Percentiles rank a stretch among this genome's conserved stretches.
Conservation (phyloP, 2,888 invertebrate species). For the Parochlus steinenii region DNA sequence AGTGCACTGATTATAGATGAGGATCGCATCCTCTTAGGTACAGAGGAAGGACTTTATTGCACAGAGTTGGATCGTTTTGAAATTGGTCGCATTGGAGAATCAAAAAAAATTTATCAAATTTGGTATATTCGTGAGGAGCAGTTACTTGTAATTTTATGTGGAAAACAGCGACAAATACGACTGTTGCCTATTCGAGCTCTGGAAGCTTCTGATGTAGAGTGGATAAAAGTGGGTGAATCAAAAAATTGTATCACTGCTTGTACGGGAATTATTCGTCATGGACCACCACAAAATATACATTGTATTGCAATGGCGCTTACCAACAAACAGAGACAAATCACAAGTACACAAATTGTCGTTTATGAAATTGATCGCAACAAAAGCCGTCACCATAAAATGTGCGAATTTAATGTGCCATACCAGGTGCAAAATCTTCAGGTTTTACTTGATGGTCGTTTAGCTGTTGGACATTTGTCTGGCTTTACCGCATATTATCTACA, state of each 20-base stretch:
- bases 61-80: slow-evolving; percentile 51
- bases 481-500: slow-evolving; percentile 72
- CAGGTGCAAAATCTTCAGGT: slow-evolving; percentile 59
- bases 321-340: slow-evolving; percentile 62
- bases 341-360: slow-evolving; percentile 41
- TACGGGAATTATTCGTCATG: slow-evolving; percentile 15
- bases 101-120: slow-evolving; percentile 50
- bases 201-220: slow-evolving; percentile 81
- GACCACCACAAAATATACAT: slow-evolving; percentile 39
- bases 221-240: slow-evolving; percentile 74
- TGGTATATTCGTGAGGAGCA: slow-evolving; percentile 73
- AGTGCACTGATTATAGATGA: slow-evolving; percentile 61
- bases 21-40: slow-evolving; percentile 57
- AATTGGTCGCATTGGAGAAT: slow-evolving; percentile 41
- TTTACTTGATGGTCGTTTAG: slow-evolving; percentile 34
- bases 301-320: slow-evolving; percentile 90
- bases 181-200: slow-evolving; percentile 79
- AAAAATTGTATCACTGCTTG: slow-evolving; percentile 50
- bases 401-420: slow-evolving; percentile 65
- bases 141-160: slow-evolving; percentile 66
- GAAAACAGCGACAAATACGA: slow-evolving; percentile 72
- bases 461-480: slow-evolving; percentile 77
- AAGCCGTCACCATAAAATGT: slow-evolving; percentile 59
- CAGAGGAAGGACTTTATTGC: slow-evolving; percentile 67
- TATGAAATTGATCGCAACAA: slow-evolving; percentile 82